phyloP scores from a whole-genome alignment of 2,113 vertebrate species.

The Sylvia atricapilla region DNA sequence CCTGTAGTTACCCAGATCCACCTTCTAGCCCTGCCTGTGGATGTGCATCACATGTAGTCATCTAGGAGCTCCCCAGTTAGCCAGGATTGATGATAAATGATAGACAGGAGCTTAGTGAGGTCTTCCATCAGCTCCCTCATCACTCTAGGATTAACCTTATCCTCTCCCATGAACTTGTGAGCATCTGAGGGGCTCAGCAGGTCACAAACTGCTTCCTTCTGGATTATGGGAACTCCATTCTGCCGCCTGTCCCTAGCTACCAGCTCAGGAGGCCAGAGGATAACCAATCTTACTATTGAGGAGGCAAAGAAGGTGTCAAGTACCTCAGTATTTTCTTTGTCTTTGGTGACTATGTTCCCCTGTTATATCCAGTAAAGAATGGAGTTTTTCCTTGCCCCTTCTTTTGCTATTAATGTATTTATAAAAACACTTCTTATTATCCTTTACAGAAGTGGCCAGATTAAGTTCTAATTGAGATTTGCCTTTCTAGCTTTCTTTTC shows the following conservation, averaged over 20 bases:
- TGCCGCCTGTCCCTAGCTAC: background rate
- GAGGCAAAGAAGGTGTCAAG: background rate
- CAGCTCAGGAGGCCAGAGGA: background rate
- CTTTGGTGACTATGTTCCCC: background rate
- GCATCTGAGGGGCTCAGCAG: background rate
- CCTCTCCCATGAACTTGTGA: background rate
- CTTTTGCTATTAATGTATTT: background rate
- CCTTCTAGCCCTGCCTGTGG: background rate
- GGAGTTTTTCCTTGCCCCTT: background rate
- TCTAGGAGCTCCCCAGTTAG: background rate
- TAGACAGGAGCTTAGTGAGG: background rate
- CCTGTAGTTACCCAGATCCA: background rate
- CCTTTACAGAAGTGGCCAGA: background rate
- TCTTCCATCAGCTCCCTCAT: background rate
- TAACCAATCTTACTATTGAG: background rate
- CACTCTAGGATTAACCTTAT: fast-evolving
- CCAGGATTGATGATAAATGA: background rate
- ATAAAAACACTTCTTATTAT: background rate
- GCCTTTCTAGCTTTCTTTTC: background rate
- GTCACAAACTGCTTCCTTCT: background rate
- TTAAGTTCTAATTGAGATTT: background rate
- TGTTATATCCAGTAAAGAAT: background rate
- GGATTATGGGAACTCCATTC: background rate
- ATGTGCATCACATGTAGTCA: too few relatives aligned
- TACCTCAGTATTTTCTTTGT: background rate